A percentile compares a stretch with the other conserved stretches of the same genome.
These are phyloP conservation scores for Agelas oroides DNA, from an alignment of 37 sponge, comb jelly and placozoan species.

Conservation along the genomic window DNA sequence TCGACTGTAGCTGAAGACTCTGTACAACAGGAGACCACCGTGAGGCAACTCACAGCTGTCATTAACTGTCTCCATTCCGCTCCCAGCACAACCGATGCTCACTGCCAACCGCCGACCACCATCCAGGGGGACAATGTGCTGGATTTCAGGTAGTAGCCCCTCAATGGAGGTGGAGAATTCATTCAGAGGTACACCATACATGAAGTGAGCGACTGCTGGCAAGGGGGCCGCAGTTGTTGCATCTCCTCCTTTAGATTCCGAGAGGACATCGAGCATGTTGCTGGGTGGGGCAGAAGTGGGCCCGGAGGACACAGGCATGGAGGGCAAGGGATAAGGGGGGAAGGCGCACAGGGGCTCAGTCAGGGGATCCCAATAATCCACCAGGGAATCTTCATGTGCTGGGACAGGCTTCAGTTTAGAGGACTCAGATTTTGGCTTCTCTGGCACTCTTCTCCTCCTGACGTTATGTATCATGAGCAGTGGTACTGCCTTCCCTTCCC, in stretches of 20 bases:
- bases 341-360: not conserved
- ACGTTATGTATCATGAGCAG: not conserved
- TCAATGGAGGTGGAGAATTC: not conserved
- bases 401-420: no score
- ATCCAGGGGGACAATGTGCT: conserved; percentile 34
- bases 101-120: conserved; percentile 26
- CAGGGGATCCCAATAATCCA: not conserved
- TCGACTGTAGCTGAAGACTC: not conserved
- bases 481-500: not conserved
- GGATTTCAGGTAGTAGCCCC: not conserved
- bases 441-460: no score
- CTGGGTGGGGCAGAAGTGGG: not conserved
- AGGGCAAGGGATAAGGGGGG: not conserved
- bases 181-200: conserved; percentile 5
- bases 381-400: not conserved
- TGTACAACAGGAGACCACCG: conserved; percentile 3
- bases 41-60: not conserved
- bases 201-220: no score
- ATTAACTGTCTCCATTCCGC: not conserved
- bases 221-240: not conserved
- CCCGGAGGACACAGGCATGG: not conserved
- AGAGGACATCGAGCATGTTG: not conserved
- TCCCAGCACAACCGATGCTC: not conserved
- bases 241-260: not conserved
- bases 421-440: not conserved